Conservation (phyloP, 2,797 vertebrate genomes). For the Crenichthys baileyi region DNA sequence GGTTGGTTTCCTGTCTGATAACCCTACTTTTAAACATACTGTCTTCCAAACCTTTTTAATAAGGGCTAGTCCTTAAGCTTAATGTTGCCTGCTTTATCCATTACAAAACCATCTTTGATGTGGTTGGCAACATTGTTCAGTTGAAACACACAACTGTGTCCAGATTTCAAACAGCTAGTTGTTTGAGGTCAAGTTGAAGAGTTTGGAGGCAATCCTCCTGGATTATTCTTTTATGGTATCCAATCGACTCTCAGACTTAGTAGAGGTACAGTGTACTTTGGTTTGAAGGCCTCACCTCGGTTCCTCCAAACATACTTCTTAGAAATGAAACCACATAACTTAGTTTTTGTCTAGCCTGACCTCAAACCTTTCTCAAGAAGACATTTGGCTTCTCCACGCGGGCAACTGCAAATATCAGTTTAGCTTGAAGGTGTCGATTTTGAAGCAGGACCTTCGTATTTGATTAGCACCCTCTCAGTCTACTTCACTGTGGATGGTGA, state of each 20-base stretch:
- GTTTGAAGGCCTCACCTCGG: background rate
- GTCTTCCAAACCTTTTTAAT: background rate
- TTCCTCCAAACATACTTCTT: background rate
- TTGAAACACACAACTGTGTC: background rate
- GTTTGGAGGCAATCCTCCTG: background rate
- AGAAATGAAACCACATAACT: background rate
- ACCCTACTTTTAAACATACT: background rate
- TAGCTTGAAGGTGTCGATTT: too few species aligned
- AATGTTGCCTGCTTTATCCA: background rate
- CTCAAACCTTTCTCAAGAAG: background rate
- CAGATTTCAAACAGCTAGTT: background rate
- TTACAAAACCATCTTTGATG: background rate
- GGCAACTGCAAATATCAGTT: too few species aligned
- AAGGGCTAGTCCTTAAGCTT: background rate
- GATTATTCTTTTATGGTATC: background rate
- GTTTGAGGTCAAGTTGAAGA: background rate
- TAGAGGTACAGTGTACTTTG: background rate
- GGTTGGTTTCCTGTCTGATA: background rate
- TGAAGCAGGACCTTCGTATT: background rate
- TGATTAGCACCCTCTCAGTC: too few species aligned
- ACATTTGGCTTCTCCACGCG: background rate
- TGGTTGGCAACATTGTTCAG: background rate
- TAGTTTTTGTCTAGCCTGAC: background rate
- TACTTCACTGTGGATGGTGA: background rate
- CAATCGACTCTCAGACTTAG: background rate